Evolutionary conservation across 2,888 invertebrate genomes (phyloP), one percentile per base, ranked within the genome.

Genomic region (Tetragnatha montana): DNA sequence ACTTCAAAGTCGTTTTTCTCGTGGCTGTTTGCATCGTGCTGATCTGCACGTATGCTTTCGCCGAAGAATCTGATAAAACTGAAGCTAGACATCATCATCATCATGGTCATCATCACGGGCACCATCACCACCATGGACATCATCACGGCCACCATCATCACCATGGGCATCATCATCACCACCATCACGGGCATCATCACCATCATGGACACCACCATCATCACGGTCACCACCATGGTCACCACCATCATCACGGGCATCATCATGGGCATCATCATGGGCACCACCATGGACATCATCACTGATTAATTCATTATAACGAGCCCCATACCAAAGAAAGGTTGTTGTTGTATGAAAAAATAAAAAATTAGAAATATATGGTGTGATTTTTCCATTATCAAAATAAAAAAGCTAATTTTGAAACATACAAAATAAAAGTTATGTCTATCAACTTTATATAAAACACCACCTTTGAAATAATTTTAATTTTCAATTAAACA

Each of bases 21-120:
- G 81, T 50, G 81, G 81, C 71, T 69, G 21, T 87, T 12, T 76
- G 81, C 81, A 22, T 75, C 22, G 75, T 81, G 8, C 21, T 87
- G 8, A 21, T 74, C 7, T 69, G 76, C 71, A 51, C 87, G 8
- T 50, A 76, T 81, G 81, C 51, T 22, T 50, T 22, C 8, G 68
- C 60, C n/a, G 70, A 73, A 8, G 3, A 8, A n/a, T 47, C 68
- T 51, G 69, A 80, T 22, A 70, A 70, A 17, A 8, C 69, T 76
- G 87, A 81, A 60, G 81, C 87, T 50, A 69, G 81, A 12, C 83
- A 83, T 71, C 87, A 87, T 49, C 86, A 86, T 60, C 79, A 86
- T n/a, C 78, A 79, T 60, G 78, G 51, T 8, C 81, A 81, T 70
- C 81, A 81, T 21, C 81, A 81, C 10, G 81, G 71, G 0, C 81